These are phyloP conservation scores for Fulmarus glacialis DNA, from an alignment of 2,113 vertebrate species.

Conservation along the genomic window DNA sequence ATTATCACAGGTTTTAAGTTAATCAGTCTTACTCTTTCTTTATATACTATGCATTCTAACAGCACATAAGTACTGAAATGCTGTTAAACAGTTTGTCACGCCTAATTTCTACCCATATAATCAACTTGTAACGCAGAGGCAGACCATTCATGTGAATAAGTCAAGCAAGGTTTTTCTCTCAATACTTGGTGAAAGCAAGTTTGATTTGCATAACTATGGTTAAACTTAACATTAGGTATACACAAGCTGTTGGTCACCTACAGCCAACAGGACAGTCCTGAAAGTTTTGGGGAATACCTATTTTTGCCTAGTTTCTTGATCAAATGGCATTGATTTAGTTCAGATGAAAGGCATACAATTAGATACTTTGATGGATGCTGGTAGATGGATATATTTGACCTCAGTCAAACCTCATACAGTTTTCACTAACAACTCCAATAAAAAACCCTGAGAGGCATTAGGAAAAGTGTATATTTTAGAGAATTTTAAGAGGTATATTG, in stretches of 20 bases:
- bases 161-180: neutral
- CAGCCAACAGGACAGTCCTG: neutral
- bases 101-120: neutral
- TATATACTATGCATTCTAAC: neutral
- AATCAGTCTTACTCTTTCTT: neutral
- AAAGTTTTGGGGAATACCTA: neutral
- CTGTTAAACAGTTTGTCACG: neutral
- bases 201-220: neutral
- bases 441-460: neutral
- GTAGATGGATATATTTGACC: neutral
- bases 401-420: neutral
- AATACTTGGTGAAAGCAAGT: neutral
- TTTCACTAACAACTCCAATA: neutral
- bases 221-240: fast-evolving
- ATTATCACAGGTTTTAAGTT: neutral
- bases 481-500: neutral
- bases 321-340: neutral
- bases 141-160: neutral
- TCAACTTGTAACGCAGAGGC: neutral
- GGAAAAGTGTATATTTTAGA: neutral
- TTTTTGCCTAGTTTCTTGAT: neutral
- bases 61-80: neutral
- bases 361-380: neutral
- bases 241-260: neutral
- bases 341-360: neutral